phyloP scores from a whole-genome alignment of 2,797 vertebrate genomes.

The Sylvilagus floridanus region DNA sequence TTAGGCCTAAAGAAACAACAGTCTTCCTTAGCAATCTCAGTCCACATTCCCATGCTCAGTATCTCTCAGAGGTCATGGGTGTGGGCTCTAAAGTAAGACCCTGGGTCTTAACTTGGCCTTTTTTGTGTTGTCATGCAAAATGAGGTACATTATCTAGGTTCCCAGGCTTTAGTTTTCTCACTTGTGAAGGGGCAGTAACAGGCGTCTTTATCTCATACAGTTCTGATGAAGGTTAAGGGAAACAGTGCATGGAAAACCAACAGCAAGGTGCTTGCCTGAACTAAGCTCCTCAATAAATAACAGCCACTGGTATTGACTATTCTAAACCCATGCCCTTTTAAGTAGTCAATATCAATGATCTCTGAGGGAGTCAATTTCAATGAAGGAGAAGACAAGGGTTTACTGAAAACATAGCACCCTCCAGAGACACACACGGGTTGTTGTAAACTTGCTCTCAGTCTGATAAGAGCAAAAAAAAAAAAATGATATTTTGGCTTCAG shows the following conservation, averaged over 20 bases:
- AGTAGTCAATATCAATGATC: not conserved
- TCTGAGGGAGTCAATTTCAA: not conserved
- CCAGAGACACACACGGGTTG: not conserved
- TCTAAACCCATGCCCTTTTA: not conserved
- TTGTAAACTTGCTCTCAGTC: not conserved
- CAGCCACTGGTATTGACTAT: not conserved
- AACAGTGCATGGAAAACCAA: not conserved
- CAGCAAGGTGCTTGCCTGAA: not conserved
- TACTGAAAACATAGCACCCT: not conserved
- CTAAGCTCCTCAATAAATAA: not conserved
- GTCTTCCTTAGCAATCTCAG: not conserved
- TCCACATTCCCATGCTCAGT: not conserved
- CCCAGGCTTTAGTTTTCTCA: not conserved
- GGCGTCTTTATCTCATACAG: slow-evolving; percentile 17
- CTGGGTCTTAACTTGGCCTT: not conserved
- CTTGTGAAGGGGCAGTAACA: slow-evolving; percentile 38
- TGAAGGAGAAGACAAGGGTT: not conserved
- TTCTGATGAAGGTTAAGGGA: slow-evolving; percentile 33
- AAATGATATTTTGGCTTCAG: not conserved
- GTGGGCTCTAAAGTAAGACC: not conserved
- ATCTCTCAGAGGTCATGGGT: not conserved
- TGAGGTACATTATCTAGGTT: not conserved
- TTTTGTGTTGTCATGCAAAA: slow-evolving; percentile 18
- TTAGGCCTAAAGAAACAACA: not conserved
- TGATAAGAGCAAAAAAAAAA: not conserved